Conservation (phyloP, 2,888 invertebrate species). For the Acanthosepion pharaonis region DNA sequence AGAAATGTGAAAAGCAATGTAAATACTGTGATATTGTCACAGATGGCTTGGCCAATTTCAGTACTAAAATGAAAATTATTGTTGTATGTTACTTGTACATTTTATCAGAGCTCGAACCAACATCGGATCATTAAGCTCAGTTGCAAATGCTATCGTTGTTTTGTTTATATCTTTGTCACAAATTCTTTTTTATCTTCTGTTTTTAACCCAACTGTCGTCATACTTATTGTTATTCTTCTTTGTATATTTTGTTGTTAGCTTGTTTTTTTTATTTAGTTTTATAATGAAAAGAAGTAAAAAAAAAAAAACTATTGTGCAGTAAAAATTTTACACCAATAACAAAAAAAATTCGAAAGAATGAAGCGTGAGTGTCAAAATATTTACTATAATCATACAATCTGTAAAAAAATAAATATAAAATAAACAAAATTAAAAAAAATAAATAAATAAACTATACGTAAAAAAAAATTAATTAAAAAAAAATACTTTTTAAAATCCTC, state of each 20-base stretch:
- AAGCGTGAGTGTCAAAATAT: background rate
- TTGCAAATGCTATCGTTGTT: background rate
- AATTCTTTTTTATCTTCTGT: background rate
- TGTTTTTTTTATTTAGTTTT: background rate
- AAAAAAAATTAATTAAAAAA: background rate
- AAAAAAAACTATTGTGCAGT: background rate
- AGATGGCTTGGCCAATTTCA: background rate
- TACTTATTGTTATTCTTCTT: background rate
- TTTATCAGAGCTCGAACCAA: background rate
- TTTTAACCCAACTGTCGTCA: background rate
- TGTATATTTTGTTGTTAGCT: background rate
- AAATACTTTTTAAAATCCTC: background rate
- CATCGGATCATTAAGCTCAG: background rate
- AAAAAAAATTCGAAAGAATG: background rate
- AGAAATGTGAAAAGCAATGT: background rate
- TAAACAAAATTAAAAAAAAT: background rate
- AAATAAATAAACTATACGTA: background rate
- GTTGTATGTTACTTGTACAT: background rate
- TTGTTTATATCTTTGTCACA: background rate
- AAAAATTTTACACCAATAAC: background rate
- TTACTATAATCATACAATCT: background rate
- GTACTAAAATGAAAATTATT: background rate
- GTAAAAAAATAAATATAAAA: background rate
- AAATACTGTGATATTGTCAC: background rate
- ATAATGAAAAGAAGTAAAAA: background rate